Evolutionary conservation across 2,113 vertebrate genomes (phyloP).

Genomic region (Camelus dromedarius): DNA sequence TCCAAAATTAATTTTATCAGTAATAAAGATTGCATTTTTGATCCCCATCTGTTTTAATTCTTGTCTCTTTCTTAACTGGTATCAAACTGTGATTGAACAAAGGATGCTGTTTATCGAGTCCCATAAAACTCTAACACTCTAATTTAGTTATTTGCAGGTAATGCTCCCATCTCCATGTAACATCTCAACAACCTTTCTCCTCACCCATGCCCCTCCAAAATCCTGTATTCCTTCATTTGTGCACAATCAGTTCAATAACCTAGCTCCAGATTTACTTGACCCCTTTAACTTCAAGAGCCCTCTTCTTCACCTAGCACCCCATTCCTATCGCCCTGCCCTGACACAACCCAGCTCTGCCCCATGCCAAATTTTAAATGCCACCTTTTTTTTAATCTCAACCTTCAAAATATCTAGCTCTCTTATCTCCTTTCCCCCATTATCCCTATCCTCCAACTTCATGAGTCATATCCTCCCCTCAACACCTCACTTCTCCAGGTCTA

Average conservation of each 20-base stretch:
- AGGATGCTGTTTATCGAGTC: neutral
- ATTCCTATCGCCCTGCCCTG: neutral
- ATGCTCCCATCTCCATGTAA: neutral
- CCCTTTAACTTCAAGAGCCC: neutral
- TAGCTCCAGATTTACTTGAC: neutral
- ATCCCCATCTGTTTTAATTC: slow-evolving; percentile 17
- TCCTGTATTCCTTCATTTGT: neutral
- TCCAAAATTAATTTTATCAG: slow-evolving; percentile 38
- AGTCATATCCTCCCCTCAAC: no score
- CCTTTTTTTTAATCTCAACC: neutral
- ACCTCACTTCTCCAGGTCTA: neutral
- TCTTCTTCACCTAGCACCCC: neutral
- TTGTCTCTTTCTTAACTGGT: slow-evolving; percentile 39
- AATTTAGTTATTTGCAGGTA: neutral
- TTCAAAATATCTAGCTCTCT: neutral
- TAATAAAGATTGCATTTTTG: slow-evolving; percentile 14
- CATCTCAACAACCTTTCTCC: neutral
- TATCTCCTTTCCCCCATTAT: no score
- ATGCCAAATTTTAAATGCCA: neutral
- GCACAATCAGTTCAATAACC: neutral
- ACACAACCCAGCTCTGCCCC: neutral
- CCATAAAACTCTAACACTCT: neutral
- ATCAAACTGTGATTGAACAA: slow-evolving; percentile 25
- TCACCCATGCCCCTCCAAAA: neutral
- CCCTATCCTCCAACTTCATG: no score